Evolutionary conservation across 2,113 vertebrate species (phyloP).

Genomic region (Dascyllus trimaculatus): DNA sequence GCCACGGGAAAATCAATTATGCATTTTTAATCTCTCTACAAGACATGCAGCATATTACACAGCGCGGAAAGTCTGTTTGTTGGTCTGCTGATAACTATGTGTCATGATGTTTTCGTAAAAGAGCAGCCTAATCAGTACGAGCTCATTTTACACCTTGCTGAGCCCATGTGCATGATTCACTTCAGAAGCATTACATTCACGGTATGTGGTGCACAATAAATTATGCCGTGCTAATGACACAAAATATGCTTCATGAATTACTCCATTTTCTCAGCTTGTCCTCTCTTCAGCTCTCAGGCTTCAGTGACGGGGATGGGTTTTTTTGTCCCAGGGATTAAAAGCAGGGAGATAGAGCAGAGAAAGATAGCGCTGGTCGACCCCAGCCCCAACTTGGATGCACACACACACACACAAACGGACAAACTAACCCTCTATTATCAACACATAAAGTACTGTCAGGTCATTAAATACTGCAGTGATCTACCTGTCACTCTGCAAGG

Average conservation of each 20-base stretch:
- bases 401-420: neutral
- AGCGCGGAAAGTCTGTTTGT: slow-evolving; percentile 37
- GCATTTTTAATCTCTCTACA: slow-evolving; percentile 16
- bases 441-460: slow-evolving; percentile 5
- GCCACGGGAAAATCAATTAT: slow-evolving; percentile 30
- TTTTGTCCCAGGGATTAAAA: slow-evolving; percentile 36
- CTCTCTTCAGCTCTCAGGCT: slow-evolving; percentile 23
- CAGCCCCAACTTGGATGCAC: neutral
- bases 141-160: slow-evolving; percentile 71
- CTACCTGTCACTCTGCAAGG: slow-evolving; percentile 47
- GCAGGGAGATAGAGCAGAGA: neutral
- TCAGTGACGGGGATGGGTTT: slow-evolving; percentile 22
- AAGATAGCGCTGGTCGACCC: neutral
- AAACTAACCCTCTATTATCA: neutral
- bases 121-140: slow-evolving; percentile 39
- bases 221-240: slow-evolving; percentile 51
- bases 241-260: slow-evolving; percentile 48
- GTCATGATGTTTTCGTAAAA: slow-evolving; percentile 30
- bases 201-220: slow-evolving; percentile 22
- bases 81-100: slow-evolving; percentile 37
- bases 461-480: slow-evolving; percentile 42
- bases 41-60: neutral
- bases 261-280: slow-evolving; percentile 35
- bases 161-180: slow-evolving; percentile 28
- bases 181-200: slow-evolving; percentile 38